Evolutionary conservation across 2,888 invertebrate genomes (phyloP).

Genomic region (Dynastes hyllus): DNA sequence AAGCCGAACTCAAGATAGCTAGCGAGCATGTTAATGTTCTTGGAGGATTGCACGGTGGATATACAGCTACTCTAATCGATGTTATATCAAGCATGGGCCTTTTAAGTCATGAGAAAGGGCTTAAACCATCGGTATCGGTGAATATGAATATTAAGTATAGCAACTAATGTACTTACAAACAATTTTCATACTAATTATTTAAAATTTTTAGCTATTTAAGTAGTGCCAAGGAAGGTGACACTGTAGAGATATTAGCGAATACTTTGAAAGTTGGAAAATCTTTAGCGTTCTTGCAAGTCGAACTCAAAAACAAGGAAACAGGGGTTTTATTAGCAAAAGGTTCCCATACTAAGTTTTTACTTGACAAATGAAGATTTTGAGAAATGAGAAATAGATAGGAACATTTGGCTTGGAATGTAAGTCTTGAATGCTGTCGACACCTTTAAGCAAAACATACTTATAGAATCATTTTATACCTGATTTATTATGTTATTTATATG

Average conservation of each 20-base stretch:
- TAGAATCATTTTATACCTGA: no score
- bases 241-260: slow-evolving; percentile 84
- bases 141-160: slow-evolving; percentile 85
- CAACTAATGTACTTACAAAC: background rate
- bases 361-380: background rate
- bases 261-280: slow-evolving; percentile 85
- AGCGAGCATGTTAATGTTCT: slow-evolving; percentile 83
- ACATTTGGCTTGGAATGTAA: no score
- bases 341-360: slow-evolving; percentile 83
- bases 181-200: background rate
- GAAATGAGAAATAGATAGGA: background rate
- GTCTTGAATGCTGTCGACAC: no score
- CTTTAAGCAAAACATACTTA: no score
- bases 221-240: slow-evolving; percentile 85
- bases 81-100: slow-evolving; percentile 86
- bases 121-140: slow-evolving; percentile 79
- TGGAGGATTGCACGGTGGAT: slow-evolving; percentile 89
- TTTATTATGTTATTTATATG: no score
- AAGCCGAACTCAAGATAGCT: slow-evolving; percentile 83
- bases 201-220: slow-evolving; percentile 80
- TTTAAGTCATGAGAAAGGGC: slow-evolving; percentile 72
- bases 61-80: slow-evolving; percentile 87
- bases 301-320: slow-evolving; percentile 83
- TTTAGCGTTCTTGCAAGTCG: slow-evolving; percentile 88
- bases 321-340: slow-evolving; percentile 86